These are phyloP conservation scores for Dromiciops gliroides DNA, from an alignment of 2,113 vertebrate genomes.

Conservation along the genomic window DNA sequence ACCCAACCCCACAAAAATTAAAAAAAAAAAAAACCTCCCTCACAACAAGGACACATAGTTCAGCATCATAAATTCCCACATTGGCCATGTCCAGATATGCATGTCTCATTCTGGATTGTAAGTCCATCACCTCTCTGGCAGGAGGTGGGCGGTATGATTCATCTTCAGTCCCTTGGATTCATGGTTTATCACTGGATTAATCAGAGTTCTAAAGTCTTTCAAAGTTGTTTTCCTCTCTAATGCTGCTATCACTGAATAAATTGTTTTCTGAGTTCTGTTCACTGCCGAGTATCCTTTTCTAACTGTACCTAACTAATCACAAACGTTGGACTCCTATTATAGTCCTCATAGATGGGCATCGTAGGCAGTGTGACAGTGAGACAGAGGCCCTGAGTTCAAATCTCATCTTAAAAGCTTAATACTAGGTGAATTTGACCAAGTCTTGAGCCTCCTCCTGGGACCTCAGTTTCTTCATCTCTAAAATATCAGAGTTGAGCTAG, in stretches of 20 bases:
- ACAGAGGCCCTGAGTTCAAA: background rate
- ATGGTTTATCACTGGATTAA: background rate
- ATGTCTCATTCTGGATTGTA: background rate
- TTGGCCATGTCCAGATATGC: background rate
- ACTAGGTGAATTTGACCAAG: background rate
- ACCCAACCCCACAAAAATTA: background rate
- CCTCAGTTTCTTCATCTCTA: background rate
- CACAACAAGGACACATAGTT: background rate
- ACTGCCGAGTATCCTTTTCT: background rate
- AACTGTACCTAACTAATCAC: background rate
- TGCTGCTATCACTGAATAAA: background rate
- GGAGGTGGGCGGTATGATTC: background rate
- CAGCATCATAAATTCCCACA: background rate
- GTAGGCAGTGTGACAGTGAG: background rate
- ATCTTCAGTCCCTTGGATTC: background rate
- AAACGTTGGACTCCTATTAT: background rate
- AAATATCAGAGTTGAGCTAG: background rate
- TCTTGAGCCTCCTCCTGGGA: background rate
- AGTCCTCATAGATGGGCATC: background rate
- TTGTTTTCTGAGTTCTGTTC: background rate
- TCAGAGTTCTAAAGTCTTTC: background rate
- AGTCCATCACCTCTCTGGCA: background rate
- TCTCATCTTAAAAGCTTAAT: background rate
- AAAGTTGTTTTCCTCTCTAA: background rate
- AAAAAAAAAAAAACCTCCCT: background rate